A percentile compares a stretch with the other conserved stretches of the same genome.
Evolutionary conservation across 2,888 invertebrate species (phyloP).

Genomic region (Euplexia lucipara): DNA sequence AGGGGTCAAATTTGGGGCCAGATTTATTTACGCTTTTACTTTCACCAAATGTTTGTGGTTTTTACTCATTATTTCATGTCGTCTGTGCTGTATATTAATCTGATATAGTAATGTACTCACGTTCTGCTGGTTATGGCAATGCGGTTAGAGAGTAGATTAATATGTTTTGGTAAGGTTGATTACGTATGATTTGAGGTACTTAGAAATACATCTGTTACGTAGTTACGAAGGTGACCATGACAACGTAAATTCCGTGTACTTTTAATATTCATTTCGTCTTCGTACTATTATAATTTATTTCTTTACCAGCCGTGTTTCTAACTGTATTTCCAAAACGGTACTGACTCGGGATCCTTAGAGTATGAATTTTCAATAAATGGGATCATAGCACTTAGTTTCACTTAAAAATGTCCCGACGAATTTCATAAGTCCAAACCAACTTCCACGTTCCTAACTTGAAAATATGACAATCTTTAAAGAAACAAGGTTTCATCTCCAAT

Average conservation of each 20-base stretch:
- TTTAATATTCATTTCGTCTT: slow-evolving; percentile 20
- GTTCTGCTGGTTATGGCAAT: slow-evolving; percentile 21
- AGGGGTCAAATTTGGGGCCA: slow-evolving; percentile 76
- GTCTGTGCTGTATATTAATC: slow-evolving; percentile 39
- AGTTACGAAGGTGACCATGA: not conserved
- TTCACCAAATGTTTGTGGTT: slow-evolving; percentile 78
- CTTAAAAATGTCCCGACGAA: too few relatives aligned
- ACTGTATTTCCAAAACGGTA: too few relatives aligned
- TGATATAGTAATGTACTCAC: slow-evolving; percentile 37
- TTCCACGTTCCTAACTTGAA: too few relatives aligned
- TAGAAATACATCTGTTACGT: slow-evolving; percentile 8
- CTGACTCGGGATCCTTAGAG: too few relatives aligned
- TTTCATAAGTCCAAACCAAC: too few relatives aligned
- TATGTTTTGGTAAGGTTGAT: slow-evolving; percentile 19
- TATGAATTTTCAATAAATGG: too few relatives aligned
- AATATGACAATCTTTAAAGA: too few relatives aligned
- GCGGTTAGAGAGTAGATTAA: slow-evolving; percentile 51
- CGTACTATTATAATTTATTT: not conserved
- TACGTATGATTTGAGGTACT: slow-evolving; percentile 17
- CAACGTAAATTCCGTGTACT: slow-evolving; percentile 4
- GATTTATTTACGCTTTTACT: slow-evolving; percentile 84
- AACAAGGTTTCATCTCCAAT: too few relatives aligned
- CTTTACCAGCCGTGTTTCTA: not conserved
- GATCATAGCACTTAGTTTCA: too few relatives aligned
- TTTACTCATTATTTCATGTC: slow-evolving; percentile 65